These are phyloP conservation scores for Antigone vipio DNA, from an alignment of 2,113 vertebrate genomes.

Conservation along the genomic window DNA sequence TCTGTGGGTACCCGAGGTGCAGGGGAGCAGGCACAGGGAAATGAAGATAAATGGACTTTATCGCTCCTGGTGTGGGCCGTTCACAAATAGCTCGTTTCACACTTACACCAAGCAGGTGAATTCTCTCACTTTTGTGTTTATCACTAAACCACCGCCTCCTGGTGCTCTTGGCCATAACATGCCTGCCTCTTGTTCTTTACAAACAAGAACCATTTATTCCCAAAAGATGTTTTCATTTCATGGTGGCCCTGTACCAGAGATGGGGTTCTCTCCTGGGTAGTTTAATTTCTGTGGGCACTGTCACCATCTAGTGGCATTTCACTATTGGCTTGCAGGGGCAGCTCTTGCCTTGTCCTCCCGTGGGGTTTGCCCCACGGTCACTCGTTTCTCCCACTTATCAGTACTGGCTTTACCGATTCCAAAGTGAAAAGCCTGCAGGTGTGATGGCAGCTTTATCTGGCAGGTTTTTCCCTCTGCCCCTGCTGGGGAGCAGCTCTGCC, in stretches of 20 bases:
- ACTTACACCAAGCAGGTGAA: not conserved
- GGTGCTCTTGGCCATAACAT: not conserved
- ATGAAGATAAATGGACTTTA: not conserved
- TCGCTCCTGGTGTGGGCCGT: fast-evolving
- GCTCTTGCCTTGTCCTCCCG: fast-evolving
- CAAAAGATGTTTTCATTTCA: fast-evolving
- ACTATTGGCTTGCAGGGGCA: not conserved
- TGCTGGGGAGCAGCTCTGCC: not conserved
- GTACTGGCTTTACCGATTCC: fast-evolving
- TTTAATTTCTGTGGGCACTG: not conserved
- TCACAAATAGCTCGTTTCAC: not conserved
- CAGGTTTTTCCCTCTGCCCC: fast-evolving
- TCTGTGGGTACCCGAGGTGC: not conserved
- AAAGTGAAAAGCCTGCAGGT: not conserved
- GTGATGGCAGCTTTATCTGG: not conserved
- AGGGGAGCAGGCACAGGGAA: not conserved
- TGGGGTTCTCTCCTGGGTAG: not conserved
- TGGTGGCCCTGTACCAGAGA: fast-evolving
- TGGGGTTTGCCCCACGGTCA: fast-evolving
- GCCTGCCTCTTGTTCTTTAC: not conserved
- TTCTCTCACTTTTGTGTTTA: not conserved
- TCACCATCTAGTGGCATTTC: conserved; percentile 54
- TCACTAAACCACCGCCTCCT: not conserved
- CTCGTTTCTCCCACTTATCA: not conserved
- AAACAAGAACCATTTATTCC: not conserved